Evolutionary conservation across 2,888 invertebrate species (phyloP).

Genomic region (Ditula angustiorana): DNA sequence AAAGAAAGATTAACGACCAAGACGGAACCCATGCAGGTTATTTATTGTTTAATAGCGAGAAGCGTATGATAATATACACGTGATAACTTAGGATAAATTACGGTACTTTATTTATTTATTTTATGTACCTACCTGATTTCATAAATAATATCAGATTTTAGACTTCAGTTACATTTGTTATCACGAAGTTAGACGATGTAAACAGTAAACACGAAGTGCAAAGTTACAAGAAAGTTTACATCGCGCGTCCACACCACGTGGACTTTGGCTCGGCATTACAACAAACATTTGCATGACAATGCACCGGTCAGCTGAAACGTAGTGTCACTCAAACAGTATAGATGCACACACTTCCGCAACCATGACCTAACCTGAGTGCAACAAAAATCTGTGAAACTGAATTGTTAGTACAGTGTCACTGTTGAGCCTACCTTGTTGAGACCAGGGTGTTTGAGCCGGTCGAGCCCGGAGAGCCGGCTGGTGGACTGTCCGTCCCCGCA

Average conservation of each 20-base stretch:
- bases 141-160: too few species aligned
- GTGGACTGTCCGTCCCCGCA: conserved; percentile 85
- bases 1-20: neutral
- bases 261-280: conserved; percentile 1
- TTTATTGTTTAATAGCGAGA: neutral
- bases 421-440: conserved; percentile 87
- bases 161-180: neutral
- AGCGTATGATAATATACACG: too few species aligned
- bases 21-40: neutral
- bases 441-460: conserved; percentile 88
- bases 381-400: neutral
- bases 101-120: too few species aligned
- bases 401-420: neutral
- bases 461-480: conserved; percentile 87
- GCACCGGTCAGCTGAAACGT: conserved; percentile 13
- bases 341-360: conserved; percentile 63
- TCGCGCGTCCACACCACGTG: neutral
- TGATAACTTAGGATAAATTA: too few species aligned
- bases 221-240: conserved; percentile 6
- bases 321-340: neutral
- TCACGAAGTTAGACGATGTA: neutral
- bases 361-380: conserved; percentile 65
- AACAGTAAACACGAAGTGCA: neutral
- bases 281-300: conserved; percentile 51
- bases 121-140: too few species aligned